A percentile compares a stretch with the other conserved stretches of the same genome.
Evolutionary conservation across 2,797 vertebrate species (phyloP).

Genomic region (Acomys russatus): DNA sequence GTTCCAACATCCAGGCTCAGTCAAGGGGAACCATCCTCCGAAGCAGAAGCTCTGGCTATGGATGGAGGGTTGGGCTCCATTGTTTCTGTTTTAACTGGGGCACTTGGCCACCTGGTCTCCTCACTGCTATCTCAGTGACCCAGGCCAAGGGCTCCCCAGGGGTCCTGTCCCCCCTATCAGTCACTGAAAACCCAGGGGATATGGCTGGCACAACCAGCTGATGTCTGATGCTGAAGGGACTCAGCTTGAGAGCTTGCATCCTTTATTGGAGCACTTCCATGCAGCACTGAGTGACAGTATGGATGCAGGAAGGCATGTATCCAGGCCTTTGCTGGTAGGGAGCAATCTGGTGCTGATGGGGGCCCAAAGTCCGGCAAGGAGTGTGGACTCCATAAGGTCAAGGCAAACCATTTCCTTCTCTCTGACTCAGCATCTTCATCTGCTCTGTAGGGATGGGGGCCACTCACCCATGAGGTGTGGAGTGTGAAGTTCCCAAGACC

Average conservation of each 20-base stretch:
- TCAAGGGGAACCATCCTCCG: slow-evolving; percentile 69
- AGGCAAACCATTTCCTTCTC: neutral
- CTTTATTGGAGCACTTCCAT: neutral
- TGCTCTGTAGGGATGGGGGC: neutral
- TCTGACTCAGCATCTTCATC: neutral
- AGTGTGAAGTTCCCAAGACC: neutral
- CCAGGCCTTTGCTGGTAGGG: neutral
- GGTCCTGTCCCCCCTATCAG: slow-evolving; percentile 23
- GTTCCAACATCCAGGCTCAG: slow-evolving; percentile 69
- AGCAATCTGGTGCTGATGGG: neutral
- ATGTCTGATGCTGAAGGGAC: neutral
- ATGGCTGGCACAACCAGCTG: slow-evolving; percentile 65
- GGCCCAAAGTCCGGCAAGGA: neutral
- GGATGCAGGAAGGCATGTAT: accelerated
- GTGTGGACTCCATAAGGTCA: neutral
- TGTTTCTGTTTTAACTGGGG: slow-evolving; percentile 58
- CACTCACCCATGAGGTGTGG: neutral
- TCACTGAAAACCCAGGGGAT: slow-evolving; percentile 65
- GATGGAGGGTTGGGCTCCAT: slow-evolving; percentile 47
- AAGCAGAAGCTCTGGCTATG: slow-evolving; percentile 63
- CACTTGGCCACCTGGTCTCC: slow-evolving; percentile 72
- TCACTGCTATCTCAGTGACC: slow-evolving; percentile 34
- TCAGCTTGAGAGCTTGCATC: neutral
- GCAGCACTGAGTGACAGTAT: neutral
- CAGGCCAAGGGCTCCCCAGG: neutral